phyloP scores from a whole-genome alignment of 2,888 invertebrate genomes.

The Heliconius aoede region DNA sequence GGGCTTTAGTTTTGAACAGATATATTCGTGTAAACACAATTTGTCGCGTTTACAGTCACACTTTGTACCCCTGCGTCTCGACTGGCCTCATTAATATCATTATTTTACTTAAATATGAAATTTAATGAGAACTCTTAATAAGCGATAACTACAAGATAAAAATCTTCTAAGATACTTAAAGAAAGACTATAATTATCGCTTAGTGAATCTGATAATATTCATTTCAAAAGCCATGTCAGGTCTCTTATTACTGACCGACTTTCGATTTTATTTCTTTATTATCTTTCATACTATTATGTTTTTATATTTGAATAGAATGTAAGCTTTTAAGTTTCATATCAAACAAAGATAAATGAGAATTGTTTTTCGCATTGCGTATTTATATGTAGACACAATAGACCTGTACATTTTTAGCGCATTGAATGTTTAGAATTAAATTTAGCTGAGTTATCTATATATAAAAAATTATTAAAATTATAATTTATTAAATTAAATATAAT shows the following conservation, averaged over 20 bases:
- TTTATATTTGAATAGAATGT: slow-evolving; percentile 31
- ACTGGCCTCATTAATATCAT: slow-evolving; percentile 36
- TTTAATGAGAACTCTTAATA: slow-evolving; percentile 16
- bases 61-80: slow-evolving; percentile 34
- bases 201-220: slow-evolving; percentile 8
- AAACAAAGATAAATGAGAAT: slow-evolving; percentile 14
- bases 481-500: too few species aligned
- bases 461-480: too few species aligned
- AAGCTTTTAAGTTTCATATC: slow-evolving; percentile 14
- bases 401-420: background rate
- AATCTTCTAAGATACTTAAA: slow-evolving; percentile 1
- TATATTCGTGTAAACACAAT: too few species aligned
- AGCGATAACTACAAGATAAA: slow-evolving; percentile 2
- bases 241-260: slow-evolving; percentile 43
- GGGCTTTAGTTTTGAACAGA: too few species aligned
- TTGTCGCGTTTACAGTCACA: too few species aligned
- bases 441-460: too few species aligned
- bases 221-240: slow-evolving; percentile 39
- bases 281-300: slow-evolving; percentile 37
- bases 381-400: background rate
- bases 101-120: slow-evolving; percentile 36
- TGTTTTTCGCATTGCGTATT: background rate
- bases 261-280: slow-evolving; percentile 44
- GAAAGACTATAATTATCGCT: slow-evolving; percentile 10
- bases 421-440: too few species aligned